These are phyloP conservation scores for Kryphioiulus occultus DNA, from an alignment of 2,888 invertebrate genomes.

Conservation along the genomic window DNA sequence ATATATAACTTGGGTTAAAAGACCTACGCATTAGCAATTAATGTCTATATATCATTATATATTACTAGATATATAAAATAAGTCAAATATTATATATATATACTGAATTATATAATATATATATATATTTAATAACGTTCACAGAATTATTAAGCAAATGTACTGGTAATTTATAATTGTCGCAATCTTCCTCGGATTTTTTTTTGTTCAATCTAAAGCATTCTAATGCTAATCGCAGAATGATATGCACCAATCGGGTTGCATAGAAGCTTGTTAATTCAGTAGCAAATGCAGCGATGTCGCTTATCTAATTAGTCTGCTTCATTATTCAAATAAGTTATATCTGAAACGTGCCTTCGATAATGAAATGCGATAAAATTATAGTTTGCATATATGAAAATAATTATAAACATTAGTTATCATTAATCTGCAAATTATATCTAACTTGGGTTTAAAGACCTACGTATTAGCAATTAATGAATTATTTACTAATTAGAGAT, in stretches of 20 bases:
- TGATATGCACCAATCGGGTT: background rate
- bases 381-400: conserved; percentile 23
- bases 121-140: background rate
- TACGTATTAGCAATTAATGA: background rate
- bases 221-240: background rate
- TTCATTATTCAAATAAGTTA: conserved; percentile 14
- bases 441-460: conserved; percentile 23
- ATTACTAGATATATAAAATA: too few species aligned
- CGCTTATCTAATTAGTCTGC: conserved; percentile 15
- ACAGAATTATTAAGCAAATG: background rate
- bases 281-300: conserved; percentile 23
- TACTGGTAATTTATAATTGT: background rate
- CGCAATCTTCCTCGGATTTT: background rate
- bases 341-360: conserved; percentile 23
- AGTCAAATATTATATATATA: too few species aligned
- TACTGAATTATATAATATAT: too few species aligned
- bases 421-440: conserved; percentile 23
- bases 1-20: too few species aligned
- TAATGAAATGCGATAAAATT: background rate
- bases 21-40: too few species aligned
- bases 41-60: too few species aligned
- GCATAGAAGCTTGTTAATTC: background rate
- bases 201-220: background rate
- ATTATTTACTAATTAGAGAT: conserved; percentile 23
- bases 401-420: conserved; percentile 15